Conservation (phyloP, 2,113 vertebrate genomes). For the Xenopus tropicalis region UCB_Xtro_10.0 CM004452.2:12314501-12315000, state of each 20-base stretch:
- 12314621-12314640: background rate
- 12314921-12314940: too few species aligned
- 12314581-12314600: background rate
- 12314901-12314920: background rate
- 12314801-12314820: slow-evolving; percentile 16
- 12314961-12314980: too few species aligned
- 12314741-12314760: slow-evolving; percentile 4
- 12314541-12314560: background rate
- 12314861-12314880: slow-evolving; percentile 6
- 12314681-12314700: background rate
- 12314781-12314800: background rate
- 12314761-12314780: slow-evolving; percentile 9
- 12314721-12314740: background rate
- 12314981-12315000: too few species aligned
- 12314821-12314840: slow-evolving; percentile 16
- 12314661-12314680: slow-evolving; percentile 6
- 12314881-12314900: slow-evolving; percentile 3
- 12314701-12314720: background rate
- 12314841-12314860: slow-evolving; percentile 17
- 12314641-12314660: background rate
- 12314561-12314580: background rate
- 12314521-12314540: background rate
- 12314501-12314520: too few species aligned
- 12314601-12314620: background rate
- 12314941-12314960: too few species aligned